Evolutionary conservation across 2,888 invertebrate genomes (phyloP).

Genomic region (Geophilus truncorum): DNA sequence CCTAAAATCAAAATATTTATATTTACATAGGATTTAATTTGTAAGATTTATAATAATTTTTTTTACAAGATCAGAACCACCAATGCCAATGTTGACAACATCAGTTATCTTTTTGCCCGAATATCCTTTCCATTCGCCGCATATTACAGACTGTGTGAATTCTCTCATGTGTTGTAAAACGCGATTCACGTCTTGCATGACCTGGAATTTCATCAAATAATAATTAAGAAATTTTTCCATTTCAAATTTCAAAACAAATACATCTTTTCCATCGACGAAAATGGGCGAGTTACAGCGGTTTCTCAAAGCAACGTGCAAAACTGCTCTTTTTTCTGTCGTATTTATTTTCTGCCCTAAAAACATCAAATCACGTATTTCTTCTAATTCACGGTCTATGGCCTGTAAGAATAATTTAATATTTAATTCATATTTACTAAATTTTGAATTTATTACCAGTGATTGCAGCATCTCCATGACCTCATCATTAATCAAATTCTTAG

Average conservation of each 20-base stretch:
- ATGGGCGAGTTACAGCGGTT: slow-evolving; percentile 76
- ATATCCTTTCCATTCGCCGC: slow-evolving; percentile 62
- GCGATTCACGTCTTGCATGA: slow-evolving; percentile 81
- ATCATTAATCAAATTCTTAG: slow-evolving; percentile 87
- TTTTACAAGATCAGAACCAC: slow-evolving; percentile 87
- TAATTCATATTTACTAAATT: background rate
- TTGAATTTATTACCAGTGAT: slow-evolving; percentile 62
- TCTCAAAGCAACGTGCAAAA: slow-evolving; percentile 88
- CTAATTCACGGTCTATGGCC: slow-evolving; percentile 71
- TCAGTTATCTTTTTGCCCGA: slow-evolving; percentile 93
- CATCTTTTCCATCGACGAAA: slow-evolving; percentile 77
- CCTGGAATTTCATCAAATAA: slow-evolving; percentile 43
- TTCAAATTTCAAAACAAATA: slow-evolving; percentile 51
- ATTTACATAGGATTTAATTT: background rate
- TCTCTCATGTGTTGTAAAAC: slow-evolving; percentile 92
- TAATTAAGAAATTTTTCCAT: too few species aligned
- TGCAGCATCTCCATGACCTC: slow-evolving; percentile 69
- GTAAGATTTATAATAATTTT: background rate
- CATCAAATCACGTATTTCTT: slow-evolving; percentile 84
- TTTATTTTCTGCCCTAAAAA: slow-evolving; percentile 89
- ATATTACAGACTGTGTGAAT: slow-evolving; percentile 71
- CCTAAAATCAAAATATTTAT: slow-evolving; percentile 52
- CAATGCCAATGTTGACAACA: slow-evolving; percentile 98
- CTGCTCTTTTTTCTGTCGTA: slow-evolving; percentile 94
- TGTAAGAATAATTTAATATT: too few species aligned